These are phyloP conservation scores for Phrynosoma platyrhinos DNA, from an alignment of 2,113 vertebrate genomes.

Conservation along the genomic window DNA sequence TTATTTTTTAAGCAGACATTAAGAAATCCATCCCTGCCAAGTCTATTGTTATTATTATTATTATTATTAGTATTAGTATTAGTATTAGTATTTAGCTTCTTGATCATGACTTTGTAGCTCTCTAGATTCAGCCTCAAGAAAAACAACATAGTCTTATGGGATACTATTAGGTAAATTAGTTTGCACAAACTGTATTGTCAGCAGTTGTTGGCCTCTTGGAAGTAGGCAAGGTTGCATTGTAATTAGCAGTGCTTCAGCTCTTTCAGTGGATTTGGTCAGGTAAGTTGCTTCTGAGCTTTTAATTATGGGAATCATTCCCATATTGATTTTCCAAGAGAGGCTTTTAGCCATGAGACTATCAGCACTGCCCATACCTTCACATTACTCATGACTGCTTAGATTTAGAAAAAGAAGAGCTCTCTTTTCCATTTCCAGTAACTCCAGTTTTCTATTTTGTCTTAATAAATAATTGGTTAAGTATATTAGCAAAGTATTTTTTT, in stretches of 20 bases:
- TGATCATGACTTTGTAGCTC: background rate
- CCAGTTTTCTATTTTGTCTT: background rate
- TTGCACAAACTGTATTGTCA: constrained; percentile 30
- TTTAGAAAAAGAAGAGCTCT: background rate
- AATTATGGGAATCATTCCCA: constrained; percentile 22
- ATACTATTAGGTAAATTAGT: constrained; percentile 18
- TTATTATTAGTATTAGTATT: background rate
- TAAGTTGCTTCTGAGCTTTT: constrained; percentile 24
- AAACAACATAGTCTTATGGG: constrained; percentile 6
- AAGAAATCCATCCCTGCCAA: background rate
- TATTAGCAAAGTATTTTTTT: background rate
- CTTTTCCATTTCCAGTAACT: background rate
- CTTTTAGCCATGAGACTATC: background rate
- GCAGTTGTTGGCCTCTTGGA: constrained; percentile 11
- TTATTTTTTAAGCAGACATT: background rate
- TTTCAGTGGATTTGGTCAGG: constrained; percentile 14
- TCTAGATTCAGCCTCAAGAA: background rate
- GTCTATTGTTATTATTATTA: background rate
- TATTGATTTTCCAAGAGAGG: constrained; percentile 5
- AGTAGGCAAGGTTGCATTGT: background rate
- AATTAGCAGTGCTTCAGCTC: constrained; percentile 17
- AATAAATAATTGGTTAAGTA: background rate
- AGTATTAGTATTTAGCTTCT: background rate
- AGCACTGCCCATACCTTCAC: background rate
- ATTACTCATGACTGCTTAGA: background rate